phyloP scores from a whole-genome alignment of 1,140 invertebrate genomes.

The Aphidius ervi region DNA sequence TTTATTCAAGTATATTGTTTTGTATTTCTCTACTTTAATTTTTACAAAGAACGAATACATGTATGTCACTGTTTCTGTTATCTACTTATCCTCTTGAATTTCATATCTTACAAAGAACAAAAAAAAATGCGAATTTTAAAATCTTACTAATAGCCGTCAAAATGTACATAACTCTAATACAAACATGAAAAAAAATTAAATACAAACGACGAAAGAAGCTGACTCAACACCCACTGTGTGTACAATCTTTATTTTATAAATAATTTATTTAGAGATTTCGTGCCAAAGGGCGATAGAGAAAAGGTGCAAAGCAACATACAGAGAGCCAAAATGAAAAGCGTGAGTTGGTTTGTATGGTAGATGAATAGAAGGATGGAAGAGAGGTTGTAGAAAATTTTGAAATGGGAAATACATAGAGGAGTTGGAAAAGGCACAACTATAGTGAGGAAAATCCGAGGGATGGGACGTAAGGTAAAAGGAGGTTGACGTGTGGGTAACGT shows the following conservation, averaged over 20 bases:
- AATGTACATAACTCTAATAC: too few species aligned
- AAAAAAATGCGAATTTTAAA: conserved; percentile 14
- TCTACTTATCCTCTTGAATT: too few species aligned
- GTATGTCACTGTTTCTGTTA: too few species aligned
- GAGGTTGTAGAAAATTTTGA: conserved; percentile 12
- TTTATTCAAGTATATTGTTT: too few species aligned
- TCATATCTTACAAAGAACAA: too few species aligned
- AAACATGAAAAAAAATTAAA: conserved; percentile 5
- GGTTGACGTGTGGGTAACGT: conserved; percentile 13
- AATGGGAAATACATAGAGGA: too few species aligned
- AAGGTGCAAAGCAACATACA: conserved; percentile 1
- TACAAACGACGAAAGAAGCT: conserved; percentile 15
- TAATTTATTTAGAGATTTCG: conserved; percentile 44
- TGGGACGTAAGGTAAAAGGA: conserved; percentile 4
- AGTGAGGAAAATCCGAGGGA: conserved; percentile 1
- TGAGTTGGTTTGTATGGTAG: conserved; percentile 25
- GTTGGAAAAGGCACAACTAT: too few species aligned
- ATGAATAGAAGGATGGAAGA: conserved; percentile 21
- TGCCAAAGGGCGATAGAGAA: conserved; percentile 12
- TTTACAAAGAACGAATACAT: too few species aligned
- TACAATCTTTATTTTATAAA: conserved; percentile 21
- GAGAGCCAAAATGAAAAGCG: conserved; percentile 18
- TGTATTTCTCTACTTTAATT: too few species aligned
- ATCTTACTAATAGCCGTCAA: too few species aligned
- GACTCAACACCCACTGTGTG: not conserved